These are phyloP conservation scores for Danio tinwini DNA, from an alignment of 2,797 vertebrate species.

Conservation along the genomic window DNA sequence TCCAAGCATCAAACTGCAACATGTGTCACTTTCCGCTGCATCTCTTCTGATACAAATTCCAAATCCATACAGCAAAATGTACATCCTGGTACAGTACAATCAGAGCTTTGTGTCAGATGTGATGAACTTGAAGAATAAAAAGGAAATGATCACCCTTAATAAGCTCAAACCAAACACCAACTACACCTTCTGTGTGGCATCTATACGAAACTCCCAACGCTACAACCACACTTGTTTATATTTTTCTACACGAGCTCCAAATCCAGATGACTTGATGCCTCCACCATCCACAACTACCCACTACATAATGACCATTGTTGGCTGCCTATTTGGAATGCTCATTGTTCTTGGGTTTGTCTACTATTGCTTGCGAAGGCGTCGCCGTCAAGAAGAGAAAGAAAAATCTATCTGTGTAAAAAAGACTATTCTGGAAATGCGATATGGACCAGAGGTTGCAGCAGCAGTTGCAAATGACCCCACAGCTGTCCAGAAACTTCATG, in stretches of 20 bases:
- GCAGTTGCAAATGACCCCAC: slow-evolving; percentile 81
- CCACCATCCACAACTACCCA: slow-evolving; percentile 96
- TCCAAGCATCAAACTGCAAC: slow-evolving; percentile 91
- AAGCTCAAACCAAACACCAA: slow-evolving; percentile 92
- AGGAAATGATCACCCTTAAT: slow-evolving; percentile 93
- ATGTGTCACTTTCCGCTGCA: slow-evolving; percentile 90
- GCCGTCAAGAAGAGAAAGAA: slow-evolving; percentile 93
- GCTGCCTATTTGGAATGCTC: slow-evolving; percentile 98
- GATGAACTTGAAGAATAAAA: slow-evolving; percentile 92
- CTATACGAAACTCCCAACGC: slow-evolving; percentile 93
- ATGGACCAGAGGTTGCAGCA: slow-evolving; percentile 93
- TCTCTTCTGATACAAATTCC: slow-evolving; percentile 94
- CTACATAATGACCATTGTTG: slow-evolving; percentile 98
- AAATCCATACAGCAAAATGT: slow-evolving; percentile 96
- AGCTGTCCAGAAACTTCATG: slow-evolving; percentile 89
- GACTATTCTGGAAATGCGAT: slow-evolving; percentile 98
- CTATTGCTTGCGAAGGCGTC: slow-evolving; percentile 92
- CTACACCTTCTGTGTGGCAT: slow-evolving; percentile 97
- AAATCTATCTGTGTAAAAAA: slow-evolving; percentile 98
- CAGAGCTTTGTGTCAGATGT: slow-evolving; percentile 93
- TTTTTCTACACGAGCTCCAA: slow-evolving; percentile 88
- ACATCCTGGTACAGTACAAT: slow-evolving; percentile 97
- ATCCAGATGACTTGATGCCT: slow-evolving; percentile 82
- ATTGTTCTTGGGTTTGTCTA: slow-evolving; percentile 94
- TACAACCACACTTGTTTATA: slow-evolving; percentile 95